Evolutionary conservation across 2,113 vertebrate species (phyloP).

Genomic region (Crocuta crocuta): DNA sequence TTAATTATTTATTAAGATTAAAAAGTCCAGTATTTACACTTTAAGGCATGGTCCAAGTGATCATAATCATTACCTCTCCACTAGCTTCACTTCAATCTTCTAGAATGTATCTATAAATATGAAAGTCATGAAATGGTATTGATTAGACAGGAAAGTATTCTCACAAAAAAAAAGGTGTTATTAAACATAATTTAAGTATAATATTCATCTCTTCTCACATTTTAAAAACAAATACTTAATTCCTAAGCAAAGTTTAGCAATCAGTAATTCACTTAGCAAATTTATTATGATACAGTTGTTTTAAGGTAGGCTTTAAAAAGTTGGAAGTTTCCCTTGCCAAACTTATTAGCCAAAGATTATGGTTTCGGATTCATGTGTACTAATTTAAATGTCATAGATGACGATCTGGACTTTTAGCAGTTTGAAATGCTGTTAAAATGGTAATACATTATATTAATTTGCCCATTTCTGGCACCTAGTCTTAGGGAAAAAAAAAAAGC

Average conservation of each 20-base stretch:
- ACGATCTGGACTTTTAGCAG: neutral
- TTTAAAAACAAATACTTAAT: conserved; percentile 57
- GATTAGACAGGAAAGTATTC: neutral
- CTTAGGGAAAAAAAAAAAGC: neutral
- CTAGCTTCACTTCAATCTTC: neutral
- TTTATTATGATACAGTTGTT: conserved; percentile 39
- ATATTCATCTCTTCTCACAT: conserved; percentile 55
- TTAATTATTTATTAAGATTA: conserved; percentile 35
- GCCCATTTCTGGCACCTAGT: neutral
- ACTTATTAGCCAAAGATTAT: neutral
- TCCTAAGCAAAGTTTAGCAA: conserved; percentile 50
- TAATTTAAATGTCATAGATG: neutral
- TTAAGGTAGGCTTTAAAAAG: neutral
- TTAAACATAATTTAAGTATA: conserved; percentile 62
- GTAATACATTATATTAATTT: neutral
- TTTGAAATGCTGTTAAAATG: neutral
- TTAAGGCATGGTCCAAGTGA: neutral
- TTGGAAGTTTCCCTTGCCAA: neutral
- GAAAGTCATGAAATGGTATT: conserved; percentile 60
- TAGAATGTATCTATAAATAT: conserved; percentile 50
- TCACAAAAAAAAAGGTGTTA: conserved; percentile 4
- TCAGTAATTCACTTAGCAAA: conserved; percentile 42
- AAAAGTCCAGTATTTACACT: neutral
- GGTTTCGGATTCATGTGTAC: neutral
- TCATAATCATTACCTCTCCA: neutral